Evolutionary conservation across 2,797 vertebrate genomes (phyloP).

Genomic region (Silurus lanzhouensis): DNA sequence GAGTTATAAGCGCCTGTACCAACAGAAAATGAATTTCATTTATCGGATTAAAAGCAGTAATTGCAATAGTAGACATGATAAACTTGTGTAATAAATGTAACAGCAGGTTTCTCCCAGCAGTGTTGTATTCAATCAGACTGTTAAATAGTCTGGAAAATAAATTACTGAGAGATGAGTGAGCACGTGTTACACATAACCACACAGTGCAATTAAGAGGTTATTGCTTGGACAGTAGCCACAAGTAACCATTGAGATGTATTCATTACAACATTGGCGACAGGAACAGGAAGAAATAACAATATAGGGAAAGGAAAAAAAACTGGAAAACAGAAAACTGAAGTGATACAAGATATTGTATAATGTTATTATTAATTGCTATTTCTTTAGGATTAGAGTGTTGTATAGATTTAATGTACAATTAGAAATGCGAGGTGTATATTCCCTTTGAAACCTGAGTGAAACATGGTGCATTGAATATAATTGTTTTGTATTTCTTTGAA

Average conservation of each 20-base stretch:
- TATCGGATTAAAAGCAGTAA: conserved; percentile 4
- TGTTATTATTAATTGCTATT: not conserved
- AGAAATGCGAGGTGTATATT: not conserved
- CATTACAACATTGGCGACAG: not conserved
- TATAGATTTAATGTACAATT: not conserved
- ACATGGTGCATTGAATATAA: not conserved
- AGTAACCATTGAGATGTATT: not conserved
- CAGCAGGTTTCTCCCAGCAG: not conserved
- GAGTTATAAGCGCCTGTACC: not conserved
- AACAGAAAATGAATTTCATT: not conserved
- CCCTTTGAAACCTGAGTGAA: not conserved
- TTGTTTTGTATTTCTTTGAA: not conserved
- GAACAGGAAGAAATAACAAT: not conserved
- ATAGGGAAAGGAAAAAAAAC: not conserved
- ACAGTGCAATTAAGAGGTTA: not conserved
- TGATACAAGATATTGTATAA: too few relatives aligned
- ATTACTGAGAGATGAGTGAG: not conserved
- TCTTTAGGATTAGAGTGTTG: not conserved
- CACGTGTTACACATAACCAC: not conserved
- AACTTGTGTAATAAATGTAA: not conserved
- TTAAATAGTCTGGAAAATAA: not conserved
- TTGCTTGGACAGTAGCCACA: not conserved
- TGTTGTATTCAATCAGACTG: not conserved
- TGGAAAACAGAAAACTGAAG: not conserved
- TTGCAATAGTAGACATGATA: not conserved